Evolutionary conservation across 2,113 vertebrate genomes (phyloP).

Genomic region (Phainopepla nitens): DNA sequence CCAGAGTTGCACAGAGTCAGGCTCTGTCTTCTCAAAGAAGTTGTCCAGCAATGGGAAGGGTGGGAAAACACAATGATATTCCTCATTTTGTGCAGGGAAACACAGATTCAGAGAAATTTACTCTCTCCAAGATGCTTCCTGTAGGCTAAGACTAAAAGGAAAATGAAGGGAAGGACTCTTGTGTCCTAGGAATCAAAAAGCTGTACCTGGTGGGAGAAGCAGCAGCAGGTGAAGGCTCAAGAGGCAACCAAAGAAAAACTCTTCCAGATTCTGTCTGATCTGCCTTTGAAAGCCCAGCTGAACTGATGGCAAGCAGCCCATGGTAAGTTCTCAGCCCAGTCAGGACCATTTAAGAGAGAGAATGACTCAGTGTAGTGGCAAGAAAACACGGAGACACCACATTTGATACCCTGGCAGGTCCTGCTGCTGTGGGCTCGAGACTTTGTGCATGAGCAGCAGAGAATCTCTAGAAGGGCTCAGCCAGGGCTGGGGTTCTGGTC

Average conservation of each 20-base stretch:
- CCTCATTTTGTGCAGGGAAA: neutral
- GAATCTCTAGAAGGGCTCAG: neutral
- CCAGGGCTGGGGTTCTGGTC: neutral
- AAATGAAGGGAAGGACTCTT: neutral
- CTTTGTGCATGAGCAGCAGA: rapidly evolving
- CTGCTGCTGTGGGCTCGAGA: neutral
- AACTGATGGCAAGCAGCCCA: neutral
- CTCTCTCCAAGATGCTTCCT: neutral
- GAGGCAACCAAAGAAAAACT: neutral
- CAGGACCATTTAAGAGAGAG: neutral
- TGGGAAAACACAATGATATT: neutral
- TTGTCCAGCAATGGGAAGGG: neutral
- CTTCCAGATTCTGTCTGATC: neutral
- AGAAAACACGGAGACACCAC: neutral
- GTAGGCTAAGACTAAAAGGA: neutral
- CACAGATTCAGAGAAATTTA: neutral
- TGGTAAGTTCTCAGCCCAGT: neutral
- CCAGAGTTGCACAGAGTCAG: neutral
- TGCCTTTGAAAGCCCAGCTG: neutral
- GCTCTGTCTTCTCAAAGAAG: neutral
- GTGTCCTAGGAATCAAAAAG: neutral
- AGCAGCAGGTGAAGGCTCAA: neutral
- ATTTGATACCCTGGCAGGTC: neutral
- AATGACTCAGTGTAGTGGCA: rapidly evolving
- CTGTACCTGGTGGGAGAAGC: neutral